phyloP scores from a whole-genome alignment of 2,797 vertebrate genomes.

The Parauchenoglanis punctatus region DNA sequence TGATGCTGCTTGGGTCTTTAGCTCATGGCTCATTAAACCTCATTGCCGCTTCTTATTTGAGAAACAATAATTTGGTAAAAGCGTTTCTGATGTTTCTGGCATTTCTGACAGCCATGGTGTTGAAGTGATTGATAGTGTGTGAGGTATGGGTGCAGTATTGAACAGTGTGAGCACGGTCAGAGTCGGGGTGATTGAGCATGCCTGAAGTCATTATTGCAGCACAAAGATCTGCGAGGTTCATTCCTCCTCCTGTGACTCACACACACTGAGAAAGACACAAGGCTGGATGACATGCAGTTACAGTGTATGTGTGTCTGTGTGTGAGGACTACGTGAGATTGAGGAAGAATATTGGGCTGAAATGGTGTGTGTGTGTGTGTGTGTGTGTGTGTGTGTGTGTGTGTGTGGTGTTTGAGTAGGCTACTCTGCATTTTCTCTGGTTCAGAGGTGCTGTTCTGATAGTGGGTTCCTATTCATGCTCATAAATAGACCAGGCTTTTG shows the following conservation, averaged over 20 bases:
- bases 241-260: constrained; percentile 9
- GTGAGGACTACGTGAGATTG: not conserved
- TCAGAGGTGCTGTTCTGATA: constrained; percentile 59
- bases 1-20: not conserved
- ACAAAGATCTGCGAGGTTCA: constrained; percentile 59
- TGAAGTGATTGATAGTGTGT: constrained; percentile 70
- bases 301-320: not conserved
- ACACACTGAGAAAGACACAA: constrained; percentile 29
- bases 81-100: constrained; percentile 36
- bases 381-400: not conserved
- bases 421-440: constrained; percentile 33
- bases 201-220: constrained; percentile 91
- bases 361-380: not conserved
- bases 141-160: constrained; percentile 67
- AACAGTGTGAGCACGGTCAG: constrained; percentile 68
- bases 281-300: constrained; percentile 17
- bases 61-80: constrained; percentile 62
- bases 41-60: constrained; percentile 58
- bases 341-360: not conserved
- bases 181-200: constrained; percentile 80
- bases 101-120: constrained; percentile 57
- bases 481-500: constrained; percentile 74
- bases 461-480: constrained; percentile 65
- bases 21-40: constrained; percentile 52
- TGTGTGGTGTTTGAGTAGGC: constrained; percentile 11